These are phyloP conservation scores for Butastur rufipennis DNA, from an alignment of 2,113 vertebrate species.

Conservation along the genomic window DNA sequence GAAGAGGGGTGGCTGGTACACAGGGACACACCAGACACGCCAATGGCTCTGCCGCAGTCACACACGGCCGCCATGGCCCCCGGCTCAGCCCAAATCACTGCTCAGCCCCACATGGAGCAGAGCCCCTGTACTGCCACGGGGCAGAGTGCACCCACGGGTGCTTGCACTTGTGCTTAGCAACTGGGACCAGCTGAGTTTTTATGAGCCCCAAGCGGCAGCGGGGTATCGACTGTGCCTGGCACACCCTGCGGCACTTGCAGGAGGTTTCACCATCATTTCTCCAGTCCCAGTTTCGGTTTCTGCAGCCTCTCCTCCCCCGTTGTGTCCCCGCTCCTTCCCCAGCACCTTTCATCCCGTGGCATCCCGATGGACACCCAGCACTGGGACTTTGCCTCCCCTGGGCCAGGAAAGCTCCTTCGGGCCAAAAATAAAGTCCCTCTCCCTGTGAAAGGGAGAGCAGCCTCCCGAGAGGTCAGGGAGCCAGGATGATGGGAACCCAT, in stretches of 20 bases:
- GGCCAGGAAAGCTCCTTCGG: background rate
- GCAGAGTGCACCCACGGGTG: background rate
- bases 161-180: fast-evolving
- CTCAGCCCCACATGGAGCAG: background rate
- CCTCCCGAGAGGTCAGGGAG: background rate
- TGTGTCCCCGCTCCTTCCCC: background rate
- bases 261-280: background rate
- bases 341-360: background rate
- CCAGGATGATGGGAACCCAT: background rate
- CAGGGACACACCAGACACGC: fast-evolving
- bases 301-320: background rate
- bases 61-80: fast-evolving
- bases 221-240: background rate
- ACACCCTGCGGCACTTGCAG: background rate
- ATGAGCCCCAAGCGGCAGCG: fast-evolving
- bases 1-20: background rate
- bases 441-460: fast-evolving
- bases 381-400: background rate
- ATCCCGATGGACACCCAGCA: background rate
- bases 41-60: fast-evolving
- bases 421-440: background rate
- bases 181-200: background rate
- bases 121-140: background rate
- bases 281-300: background rate
- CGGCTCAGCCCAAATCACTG: background rate